Evolutionary conservation across 2,888 invertebrate species (phyloP), one percentile per base, ranked within the genome.

Genomic region (Drosophila cognata): DNA sequence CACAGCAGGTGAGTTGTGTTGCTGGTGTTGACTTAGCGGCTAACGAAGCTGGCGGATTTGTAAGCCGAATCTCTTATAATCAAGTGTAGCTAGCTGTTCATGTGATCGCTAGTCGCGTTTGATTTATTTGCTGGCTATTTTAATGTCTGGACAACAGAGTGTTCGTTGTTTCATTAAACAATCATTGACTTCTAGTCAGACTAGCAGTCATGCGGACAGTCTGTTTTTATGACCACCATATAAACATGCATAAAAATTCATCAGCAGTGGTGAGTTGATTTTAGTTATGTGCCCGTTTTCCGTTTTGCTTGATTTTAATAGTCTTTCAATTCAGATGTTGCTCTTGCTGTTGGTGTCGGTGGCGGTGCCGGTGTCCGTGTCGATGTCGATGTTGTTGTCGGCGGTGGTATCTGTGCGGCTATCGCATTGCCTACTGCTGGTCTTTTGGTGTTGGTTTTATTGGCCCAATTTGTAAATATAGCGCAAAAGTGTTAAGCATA

Each of bases 241-340:
- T 82, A 87, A 89, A 87, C 89, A 88, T 87, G 87, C 89, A 87
- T 87, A 86, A 88, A 86, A 86, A 86, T 88, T 86, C 87, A 86
- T 86, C 88, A 86, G 68, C 81, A 73, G 81, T 79, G 78, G 78
- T 78, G 79, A 72, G 82, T 82, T 76, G 67, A 76, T 88, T 80
- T 75, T 75, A 76, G 79, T 81, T 81, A 79, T 73, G 74, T 79
- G 74, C 71, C 66, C 69, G 72, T 73, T 81, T 76, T 80, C 80
- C 76, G 79, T 79, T 83, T 70, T 74, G 80, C 67, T 78, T 76
- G 70, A 61, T 84, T 88, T 85, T 87, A 82, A 88, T 80, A 63
- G 78, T 78, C 77, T 71, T 74, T 80, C 83, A 79, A 73, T 87
- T 84, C 84, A 74, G 72, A 73, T 66, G 35, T 67, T 62, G 53